Evolutionary conservation across 2,888 invertebrate species (phyloP).

Genomic region (Patella caerulea): DNA sequence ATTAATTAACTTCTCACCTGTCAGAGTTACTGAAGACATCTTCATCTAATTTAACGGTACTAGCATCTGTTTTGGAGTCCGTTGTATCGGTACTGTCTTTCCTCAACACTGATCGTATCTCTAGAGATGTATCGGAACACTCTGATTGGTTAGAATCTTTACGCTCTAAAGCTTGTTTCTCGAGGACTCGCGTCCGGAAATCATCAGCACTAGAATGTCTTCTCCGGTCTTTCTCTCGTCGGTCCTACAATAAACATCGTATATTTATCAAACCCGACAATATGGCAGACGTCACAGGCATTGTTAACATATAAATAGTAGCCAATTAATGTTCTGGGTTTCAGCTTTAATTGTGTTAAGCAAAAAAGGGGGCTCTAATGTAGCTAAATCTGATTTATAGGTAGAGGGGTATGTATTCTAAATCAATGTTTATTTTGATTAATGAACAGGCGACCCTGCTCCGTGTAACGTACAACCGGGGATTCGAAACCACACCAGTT

Average conservation of each 20-base stretch:
- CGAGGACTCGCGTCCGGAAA: slow-evolving; percentile 56
- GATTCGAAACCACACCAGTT: no score
- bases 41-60: slow-evolving; percentile 49
- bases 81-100: slow-evolving; percentile 45
- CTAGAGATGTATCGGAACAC: slow-evolving; percentile 63
- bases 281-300: no score
- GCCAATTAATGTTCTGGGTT: no score
- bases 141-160: slow-evolving; percentile 67
- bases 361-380: no score
- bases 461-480: no score
- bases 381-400: no score
- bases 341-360: no score
- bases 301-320: no score
- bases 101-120: slow-evolving; percentile 50
- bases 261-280: no score
- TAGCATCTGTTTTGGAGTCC: slow-evolving; percentile 34
- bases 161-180: slow-evolving; percentile 58
- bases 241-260: slow-evolving; percentile 22
- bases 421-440: no score
- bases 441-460: no score
- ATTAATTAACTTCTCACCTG: slow-evolving; percentile 40
- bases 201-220: slow-evolving; percentile 65
- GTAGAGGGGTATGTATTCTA: no score
- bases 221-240: slow-evolving; percentile 40
- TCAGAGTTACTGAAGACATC: slow-evolving; percentile 60